phyloP scores from a whole-genome alignment of 2,888 invertebrate species.

The Limnephilus rhombicus region DNA sequence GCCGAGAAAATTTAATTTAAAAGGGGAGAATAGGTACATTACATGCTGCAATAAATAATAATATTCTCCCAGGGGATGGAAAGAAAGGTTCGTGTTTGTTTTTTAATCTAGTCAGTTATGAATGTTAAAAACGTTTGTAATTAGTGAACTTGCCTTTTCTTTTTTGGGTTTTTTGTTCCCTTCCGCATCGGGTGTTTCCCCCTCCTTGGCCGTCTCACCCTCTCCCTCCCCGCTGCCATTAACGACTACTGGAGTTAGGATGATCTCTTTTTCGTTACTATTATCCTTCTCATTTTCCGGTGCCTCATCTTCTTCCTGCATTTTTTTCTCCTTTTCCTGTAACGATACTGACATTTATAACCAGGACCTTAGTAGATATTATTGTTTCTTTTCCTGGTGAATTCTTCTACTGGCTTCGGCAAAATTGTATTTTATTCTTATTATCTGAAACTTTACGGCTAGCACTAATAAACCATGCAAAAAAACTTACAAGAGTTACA shows the following conservation, averaged over 20 bases:
- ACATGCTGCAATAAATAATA: neutral
- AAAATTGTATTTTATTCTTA: neutral
- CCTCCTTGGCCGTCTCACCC: slow-evolving; percentile 69
- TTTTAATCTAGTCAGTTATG: neutral
- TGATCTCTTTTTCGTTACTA: slow-evolving; percentile 80
- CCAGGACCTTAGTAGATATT: neutral
- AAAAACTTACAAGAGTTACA: too few species aligned
- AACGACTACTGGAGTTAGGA: slow-evolving; percentile 62
- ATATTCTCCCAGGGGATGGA: neutral
- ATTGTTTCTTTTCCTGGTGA: too few species aligned
- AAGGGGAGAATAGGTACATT: neutral
- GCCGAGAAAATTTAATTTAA: neutral
- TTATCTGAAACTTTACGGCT: neutral
- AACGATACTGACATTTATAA: slow-evolving; percentile 66
- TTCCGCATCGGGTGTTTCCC: slow-evolving; percentile 72
- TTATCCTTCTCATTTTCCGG: slow-evolving; percentile 84
- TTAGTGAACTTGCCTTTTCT: slow-evolving; percentile 68
- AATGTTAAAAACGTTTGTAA: neutral
- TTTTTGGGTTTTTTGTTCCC: slow-evolving; percentile 82
- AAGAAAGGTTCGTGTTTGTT: neutral
- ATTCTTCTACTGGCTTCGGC: neutral
- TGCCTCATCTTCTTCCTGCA: slow-evolving; percentile 77
- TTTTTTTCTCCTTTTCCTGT: slow-evolving; percentile 81
- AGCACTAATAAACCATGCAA: neutral
- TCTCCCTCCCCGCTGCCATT: slow-evolving; percentile 65